Evolutionary conservation across 2,113 vertebrate genomes (phyloP), one percentile per base, ranked within the genome.

Genomic region (Pelusios castaneus): DNA sequence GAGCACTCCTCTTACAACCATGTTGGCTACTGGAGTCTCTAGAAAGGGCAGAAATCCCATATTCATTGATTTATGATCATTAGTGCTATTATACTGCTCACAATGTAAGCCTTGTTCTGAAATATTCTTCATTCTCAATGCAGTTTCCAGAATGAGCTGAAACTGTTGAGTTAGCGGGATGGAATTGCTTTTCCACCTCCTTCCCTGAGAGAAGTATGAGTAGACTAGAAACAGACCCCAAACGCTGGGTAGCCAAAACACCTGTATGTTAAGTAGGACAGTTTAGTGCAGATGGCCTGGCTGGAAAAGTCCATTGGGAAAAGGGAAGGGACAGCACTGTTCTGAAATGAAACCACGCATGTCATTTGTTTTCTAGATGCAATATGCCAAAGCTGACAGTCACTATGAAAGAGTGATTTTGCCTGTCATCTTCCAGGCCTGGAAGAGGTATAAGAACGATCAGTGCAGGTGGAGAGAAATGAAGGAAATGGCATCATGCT

Each of bases 381-480:
- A 97, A 13, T 82, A 51, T 84, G 85, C 89, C 82, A 89, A 85
- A 90, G 97, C 97, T 5, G 77, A 95, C 1, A 3, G 31, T 41
- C 93, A 97, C 24, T 97, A 96, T 81, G 76, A 84, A 58, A 80
- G 67, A 22, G 80, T 54, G 85, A 31, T 90, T 77, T 89, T 98
- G 89, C 95, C 96, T 19, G 81, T 31, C 1, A 87, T 89, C 82
- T 97, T 98, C 84, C 79, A 84, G 34, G 21, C 90, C 0, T 99
- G 99, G 99, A 94, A 81, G 22, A 94, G 96, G 75, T 98, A 97
- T 56, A 98, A 97, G 87, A 86, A 17, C 13, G 55, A 96, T 88
- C 96, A 80, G 52, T 93, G 89, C 92, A 95, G 96, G 34, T 97
- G 93, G 38, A 88, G 29, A 49, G 76, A 87, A 77, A 95, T 98